Evolutionary conservation across 2,888 invertebrate species (phyloP).

Genomic region (Serripes groenlandicus): DNA sequence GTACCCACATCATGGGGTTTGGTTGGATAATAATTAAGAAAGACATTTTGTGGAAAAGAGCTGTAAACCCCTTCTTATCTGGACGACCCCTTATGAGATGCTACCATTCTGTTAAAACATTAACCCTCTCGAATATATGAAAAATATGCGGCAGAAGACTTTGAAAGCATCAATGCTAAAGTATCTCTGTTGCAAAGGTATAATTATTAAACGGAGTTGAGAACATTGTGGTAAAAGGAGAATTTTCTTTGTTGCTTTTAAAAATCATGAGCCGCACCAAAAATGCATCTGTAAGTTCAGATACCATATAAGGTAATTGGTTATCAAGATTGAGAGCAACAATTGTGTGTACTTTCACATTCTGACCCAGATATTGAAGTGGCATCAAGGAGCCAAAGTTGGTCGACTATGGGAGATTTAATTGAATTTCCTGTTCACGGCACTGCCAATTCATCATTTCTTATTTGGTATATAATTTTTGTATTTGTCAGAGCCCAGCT

Average conservation of each 20-base stretch:
- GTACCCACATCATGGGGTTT: too few relatives aligned
- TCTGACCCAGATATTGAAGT: not conserved
- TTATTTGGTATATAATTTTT: slow-evolving; percentile 20
- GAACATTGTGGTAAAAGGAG: not conserved
- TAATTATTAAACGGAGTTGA: not conserved
- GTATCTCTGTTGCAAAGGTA: too few relatives aligned
- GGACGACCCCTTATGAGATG: not conserved
- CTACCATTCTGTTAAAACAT: not conserved
- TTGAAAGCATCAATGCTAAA: not conserved
- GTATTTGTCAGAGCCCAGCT: slow-evolving; percentile 3
- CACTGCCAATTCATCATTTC: slow-evolving; percentile 17
- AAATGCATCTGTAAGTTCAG: too few relatives aligned
- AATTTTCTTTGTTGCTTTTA: too few relatives aligned
- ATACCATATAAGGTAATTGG: too few relatives aligned
- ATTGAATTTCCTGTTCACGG: slow-evolving; percentile 14
- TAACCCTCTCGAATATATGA: not conserved
- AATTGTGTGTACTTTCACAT: not conserved
- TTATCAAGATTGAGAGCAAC: too few relatives aligned
- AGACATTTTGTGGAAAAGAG: not conserved
- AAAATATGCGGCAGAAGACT: too few relatives aligned
- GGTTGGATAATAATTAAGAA: too few relatives aligned
- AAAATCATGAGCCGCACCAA: too few relatives aligned
- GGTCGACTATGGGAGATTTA: not conserved
- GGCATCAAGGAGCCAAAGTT: not conserved
- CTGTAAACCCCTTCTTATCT: not conserved